Conservation (phyloP, 1,140 invertebrate genomes). For the Dolichoris vasculosae region DNA sequence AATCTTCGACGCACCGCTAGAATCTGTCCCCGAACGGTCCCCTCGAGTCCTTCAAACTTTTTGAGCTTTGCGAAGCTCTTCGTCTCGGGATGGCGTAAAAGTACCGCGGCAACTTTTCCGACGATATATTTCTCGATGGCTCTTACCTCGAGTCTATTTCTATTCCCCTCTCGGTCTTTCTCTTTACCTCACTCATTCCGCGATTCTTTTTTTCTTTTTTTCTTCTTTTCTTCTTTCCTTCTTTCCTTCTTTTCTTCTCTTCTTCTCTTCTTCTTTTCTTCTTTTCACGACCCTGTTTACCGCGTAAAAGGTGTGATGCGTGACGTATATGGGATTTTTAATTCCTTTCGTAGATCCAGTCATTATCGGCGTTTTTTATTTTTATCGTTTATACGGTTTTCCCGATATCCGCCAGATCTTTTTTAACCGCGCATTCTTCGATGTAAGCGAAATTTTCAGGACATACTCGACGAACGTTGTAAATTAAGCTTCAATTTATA, state of each 20-base stretch:
- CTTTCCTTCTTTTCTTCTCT: slow-evolving; percentile 6
- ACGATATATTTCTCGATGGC: slow-evolving; percentile 28
- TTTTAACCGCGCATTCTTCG: neutral
- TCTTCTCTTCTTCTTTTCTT: neutral
- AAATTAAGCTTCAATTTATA: neutral
- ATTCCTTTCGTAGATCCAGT: slow-evolving; percentile 13
- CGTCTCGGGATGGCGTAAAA: slow-evolving; percentile 35
- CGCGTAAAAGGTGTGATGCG: neutral
- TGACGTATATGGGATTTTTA: slow-evolving; percentile 10
- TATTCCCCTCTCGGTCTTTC: slow-evolving; percentile 26
- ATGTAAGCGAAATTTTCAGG: neutral
- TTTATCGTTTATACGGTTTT: neutral
- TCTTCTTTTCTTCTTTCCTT: neutral
- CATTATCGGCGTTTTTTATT: neutral
- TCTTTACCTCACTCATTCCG: slow-evolving; percentile 1
- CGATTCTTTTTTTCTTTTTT: neutral
- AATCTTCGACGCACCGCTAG: neutral
- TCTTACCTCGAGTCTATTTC: neutral
- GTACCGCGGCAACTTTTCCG: slow-evolving; percentile 12
- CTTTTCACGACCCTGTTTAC: slow-evolving; percentile 13
- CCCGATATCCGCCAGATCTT: neutral
- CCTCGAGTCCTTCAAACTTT: neutral
- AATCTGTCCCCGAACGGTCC: neutral
- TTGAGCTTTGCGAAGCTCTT: slow-evolving; percentile 33
- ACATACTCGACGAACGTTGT: neutral